phyloP scores from a whole-genome alignment of 2,888 invertebrate species.

The Thyatira batis region DNA sequence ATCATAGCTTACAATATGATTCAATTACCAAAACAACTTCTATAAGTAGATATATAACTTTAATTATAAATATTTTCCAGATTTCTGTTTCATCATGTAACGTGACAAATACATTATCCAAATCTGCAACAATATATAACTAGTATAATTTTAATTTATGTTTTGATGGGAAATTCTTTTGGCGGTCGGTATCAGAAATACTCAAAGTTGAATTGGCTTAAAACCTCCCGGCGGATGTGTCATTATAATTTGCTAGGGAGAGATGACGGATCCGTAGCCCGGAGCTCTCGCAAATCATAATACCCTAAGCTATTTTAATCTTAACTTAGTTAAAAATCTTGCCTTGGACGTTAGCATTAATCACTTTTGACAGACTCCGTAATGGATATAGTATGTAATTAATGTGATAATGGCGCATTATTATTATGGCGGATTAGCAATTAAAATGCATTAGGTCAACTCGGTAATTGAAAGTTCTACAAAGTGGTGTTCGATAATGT shows the following conservation, averaged over 20 bases:
- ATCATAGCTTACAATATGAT: not conserved
- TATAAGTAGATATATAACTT: constrained; percentile 6
- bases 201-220: constrained; percentile 76
- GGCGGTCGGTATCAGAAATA: constrained; percentile 57
- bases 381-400: constrained; percentile 74
- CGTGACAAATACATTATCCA: constrained; percentile 11
- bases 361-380: constrained; percentile 77
- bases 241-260: constrained; percentile 79
- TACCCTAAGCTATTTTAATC: constrained; percentile 82
- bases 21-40: not conserved
- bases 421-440: not conserved
- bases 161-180: constrained; percentile 44
- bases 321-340: constrained; percentile 82
- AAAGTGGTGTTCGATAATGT: too few species aligned
- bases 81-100: constrained; percentile 11
- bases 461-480: too few species aligned
- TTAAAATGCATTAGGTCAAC: not conserved
- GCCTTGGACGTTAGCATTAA: constrained; percentile 79
- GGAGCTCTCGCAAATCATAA: constrained; percentile 68
- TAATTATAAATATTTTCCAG: constrained; percentile 9
- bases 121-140: constrained; percentile 2
- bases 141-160: constrained; percentile 30
- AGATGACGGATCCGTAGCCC: constrained; percentile 77
- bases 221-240: constrained; percentile 78
- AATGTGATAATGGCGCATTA: constrained; percentile 34